Percentiles rank a stretch among this genome's conserved stretches.
phyloP scores from a whole-genome alignment of 2,888 invertebrate species.

The Cosmorhoe ocellata region DNA sequence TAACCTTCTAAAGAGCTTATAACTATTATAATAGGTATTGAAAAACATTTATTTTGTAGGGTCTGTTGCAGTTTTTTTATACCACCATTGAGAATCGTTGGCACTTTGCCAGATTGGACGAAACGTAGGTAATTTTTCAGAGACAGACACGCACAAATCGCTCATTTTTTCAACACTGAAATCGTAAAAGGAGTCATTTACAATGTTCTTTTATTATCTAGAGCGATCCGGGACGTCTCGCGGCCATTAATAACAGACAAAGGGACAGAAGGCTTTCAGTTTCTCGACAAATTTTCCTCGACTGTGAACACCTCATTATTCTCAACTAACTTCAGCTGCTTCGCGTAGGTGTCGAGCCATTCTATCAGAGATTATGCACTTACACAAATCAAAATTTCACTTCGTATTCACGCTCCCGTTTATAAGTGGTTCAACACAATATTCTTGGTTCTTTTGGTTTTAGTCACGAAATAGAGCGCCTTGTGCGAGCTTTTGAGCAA shows the following conservation, averaged over 20 bases:
- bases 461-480: no score
- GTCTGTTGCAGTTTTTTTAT: no score
- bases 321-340: constrained; percentile 35
- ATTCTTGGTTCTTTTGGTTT: no score
- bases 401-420: no score
- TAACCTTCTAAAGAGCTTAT: no score
- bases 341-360: neutral
- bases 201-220: constrained; percentile 58
- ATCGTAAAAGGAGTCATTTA: constrained; percentile 52
- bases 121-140: constrained; percentile 26
- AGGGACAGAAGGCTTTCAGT: constrained; percentile 49
- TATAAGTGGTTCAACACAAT: no score
- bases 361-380: neutral
- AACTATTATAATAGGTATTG: no score
- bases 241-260: constrained; percentile 56
- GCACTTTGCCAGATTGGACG: constrained; percentile 19
- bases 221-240: constrained; percentile 45
- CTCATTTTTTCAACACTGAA: constrained; percentile 43
- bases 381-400: neutral
- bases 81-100: neutral
- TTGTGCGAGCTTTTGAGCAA: no score
- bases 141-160: constrained; percentile 47
- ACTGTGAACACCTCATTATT: constrained; percentile 58
- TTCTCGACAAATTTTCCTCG: constrained; percentile 50
- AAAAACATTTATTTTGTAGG: no score